These are phyloP conservation scores for Caenorhabditis sulstoni DNA, from an alignment of 2,888 invertebrate genomes.

Conservation along the genomic window DNA sequence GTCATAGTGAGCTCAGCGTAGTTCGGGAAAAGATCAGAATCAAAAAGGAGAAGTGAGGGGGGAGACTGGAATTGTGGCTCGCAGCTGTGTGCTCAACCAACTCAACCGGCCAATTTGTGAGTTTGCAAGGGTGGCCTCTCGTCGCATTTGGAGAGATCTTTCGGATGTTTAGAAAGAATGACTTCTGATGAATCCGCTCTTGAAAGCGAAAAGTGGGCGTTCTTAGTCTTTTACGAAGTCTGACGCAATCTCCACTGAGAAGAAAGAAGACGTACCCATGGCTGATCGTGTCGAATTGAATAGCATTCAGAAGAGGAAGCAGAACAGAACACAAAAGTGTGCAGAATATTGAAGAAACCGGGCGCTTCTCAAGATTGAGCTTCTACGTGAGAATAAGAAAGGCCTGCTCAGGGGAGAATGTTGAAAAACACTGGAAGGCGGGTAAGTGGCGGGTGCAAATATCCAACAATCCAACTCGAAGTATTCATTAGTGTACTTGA, in stretches of 20 bases:
- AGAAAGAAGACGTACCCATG: slow-evolving; percentile 1
- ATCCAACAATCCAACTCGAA: background rate
- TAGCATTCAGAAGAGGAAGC: background rate
- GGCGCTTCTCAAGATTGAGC: slow-evolving; percentile 10
- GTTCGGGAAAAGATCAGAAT: background rate
- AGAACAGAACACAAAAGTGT: background rate
- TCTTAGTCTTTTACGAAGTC: no score
- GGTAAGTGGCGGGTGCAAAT: slow-evolving; percentile 24
- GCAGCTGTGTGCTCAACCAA: no score
- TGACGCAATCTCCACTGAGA: background rate
- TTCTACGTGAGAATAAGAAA: slow-evolving; percentile 28
- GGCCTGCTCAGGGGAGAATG: slow-evolving; percentile 1
- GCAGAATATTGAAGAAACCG: background rate
- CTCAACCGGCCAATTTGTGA: no score
- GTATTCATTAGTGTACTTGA: no score
- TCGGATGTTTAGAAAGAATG: no score
- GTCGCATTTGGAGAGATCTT: no score
- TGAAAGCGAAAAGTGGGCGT: no score
- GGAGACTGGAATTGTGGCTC: background rate
- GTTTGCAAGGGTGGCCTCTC: no score
- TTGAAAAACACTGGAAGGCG: background rate
- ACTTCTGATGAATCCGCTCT: no score
- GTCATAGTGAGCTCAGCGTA: background rate
- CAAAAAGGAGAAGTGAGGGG: background rate
- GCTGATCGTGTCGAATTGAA: background rate